Evolutionary conservation across 2,113 vertebrate genomes (phyloP).

Genomic region (Solea senegalensis): DNA sequence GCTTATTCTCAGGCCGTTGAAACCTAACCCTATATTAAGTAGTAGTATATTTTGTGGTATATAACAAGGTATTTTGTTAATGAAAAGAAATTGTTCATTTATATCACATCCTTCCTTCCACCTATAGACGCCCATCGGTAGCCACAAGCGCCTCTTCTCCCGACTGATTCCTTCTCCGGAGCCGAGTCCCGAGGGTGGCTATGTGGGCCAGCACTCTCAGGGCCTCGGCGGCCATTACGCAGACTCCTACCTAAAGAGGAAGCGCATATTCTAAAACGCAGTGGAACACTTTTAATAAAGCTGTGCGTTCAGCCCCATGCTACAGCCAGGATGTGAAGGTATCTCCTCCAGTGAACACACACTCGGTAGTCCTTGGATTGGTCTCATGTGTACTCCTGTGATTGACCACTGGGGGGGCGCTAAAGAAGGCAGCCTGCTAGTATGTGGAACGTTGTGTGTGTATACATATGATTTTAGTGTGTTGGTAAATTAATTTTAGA

Average conservation of each 20-base stretch:
- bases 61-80: too few relatives aligned
- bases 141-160: slow-evolving; percentile 91
- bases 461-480: slow-evolving; percentile 77
- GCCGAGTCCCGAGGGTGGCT: slow-evolving; percentile 91
- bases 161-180: slow-evolving; percentile 91
- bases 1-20: too few relatives aligned
- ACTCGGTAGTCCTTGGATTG: slow-evolving; percentile 33
- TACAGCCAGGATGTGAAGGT: slow-evolving; percentile 23
- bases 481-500: slow-evolving; percentile 74
- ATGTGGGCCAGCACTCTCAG: slow-evolving; percentile 94
- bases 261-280: slow-evolving; percentile 87
- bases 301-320: slow-evolving; percentile 19
- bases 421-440: slow-evolving; percentile 35
- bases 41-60: too few relatives aligned
- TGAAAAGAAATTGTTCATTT: too few relatives aligned
- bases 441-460: slow-evolving; percentile 37
- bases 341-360: slow-evolving; percentile 17
- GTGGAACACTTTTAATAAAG: slow-evolving; percentile 6
- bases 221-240: slow-evolving; percentile 94
- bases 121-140: slow-evolving; percentile 85
- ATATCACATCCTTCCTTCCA: too few relatives aligned
- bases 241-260: slow-evolving; percentile 93
- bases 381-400: slow-evolving; percentile 44
- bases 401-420: slow-evolving; percentile 62
- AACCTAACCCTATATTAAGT: too few relatives aligned